Evolutionary conservation across 2,113 vertebrate species (phyloP).

Genomic region (Dasyurus viverrinus): DNA sequence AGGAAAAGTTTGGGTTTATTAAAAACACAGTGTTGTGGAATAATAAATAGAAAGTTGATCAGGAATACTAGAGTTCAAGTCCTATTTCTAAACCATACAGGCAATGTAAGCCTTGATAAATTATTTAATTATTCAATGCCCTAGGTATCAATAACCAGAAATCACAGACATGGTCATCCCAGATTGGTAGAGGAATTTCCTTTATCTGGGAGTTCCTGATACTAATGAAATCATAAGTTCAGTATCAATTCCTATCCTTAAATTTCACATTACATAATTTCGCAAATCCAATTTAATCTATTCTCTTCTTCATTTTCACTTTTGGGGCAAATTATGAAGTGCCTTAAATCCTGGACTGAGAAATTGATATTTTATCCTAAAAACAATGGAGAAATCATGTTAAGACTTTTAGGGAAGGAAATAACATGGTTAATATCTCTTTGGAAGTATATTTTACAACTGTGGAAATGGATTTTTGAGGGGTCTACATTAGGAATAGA

Average conservation of each 20-base stretch:
- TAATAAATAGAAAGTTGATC: neutral
- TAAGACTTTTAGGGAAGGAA: neutral
- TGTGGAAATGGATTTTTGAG: neutral
- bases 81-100: neutral
- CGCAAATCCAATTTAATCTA: neutral
- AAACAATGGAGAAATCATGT: neutral
- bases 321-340: neutral
- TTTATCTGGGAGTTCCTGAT: neutral
- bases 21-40: neutral
- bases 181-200: neutral
- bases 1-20: neutral
- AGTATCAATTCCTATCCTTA: neutral
- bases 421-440: neutral
- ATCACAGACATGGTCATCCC: neutral
- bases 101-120: neutral
- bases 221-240: neutral
- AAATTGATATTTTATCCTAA: neutral
- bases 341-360: neutral
- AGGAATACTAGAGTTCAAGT: neutral
- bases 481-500: neutral
- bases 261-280: neutral
- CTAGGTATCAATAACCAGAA: neutral
- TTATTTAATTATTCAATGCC: neutral
- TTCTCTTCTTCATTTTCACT: neutral
- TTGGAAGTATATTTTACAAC: neutral